Conservation (phyloP, 2,113 vertebrate genomes). For the Crotalus tigris region DNA sequence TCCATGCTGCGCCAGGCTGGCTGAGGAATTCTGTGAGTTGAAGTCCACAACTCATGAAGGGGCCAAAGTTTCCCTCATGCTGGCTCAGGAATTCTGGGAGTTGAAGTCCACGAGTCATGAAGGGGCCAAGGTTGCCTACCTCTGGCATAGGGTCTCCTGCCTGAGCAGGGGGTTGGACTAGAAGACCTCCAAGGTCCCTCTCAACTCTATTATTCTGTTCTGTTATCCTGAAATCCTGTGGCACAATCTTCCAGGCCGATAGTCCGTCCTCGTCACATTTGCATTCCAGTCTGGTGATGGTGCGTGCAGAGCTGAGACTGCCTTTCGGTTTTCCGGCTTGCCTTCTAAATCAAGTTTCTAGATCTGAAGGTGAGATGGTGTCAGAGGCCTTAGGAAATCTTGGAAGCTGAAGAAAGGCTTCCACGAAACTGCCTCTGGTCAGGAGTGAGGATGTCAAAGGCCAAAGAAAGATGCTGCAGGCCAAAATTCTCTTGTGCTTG, state of each 20-base stretch:
- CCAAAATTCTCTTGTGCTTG: background rate
- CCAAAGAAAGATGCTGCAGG: background rate
- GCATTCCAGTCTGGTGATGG: background rate
- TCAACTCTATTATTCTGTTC: background rate
- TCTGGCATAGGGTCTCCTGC: background rate
- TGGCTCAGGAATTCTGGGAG: no score
- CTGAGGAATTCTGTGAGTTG: no score
- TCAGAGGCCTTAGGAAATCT: no score
- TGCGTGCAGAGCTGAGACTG: background rate
- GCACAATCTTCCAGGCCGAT: background rate
- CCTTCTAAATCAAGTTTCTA: background rate
- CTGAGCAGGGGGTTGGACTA: background rate
- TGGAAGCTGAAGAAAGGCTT: no score
- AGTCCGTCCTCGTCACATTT: background rate
- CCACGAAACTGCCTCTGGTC: no score
- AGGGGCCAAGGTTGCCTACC: no score
- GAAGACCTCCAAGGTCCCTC: background rate
- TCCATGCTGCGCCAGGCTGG: no score
- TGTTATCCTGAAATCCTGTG: background rate
- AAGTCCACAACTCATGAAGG: no score
- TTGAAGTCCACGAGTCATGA: no score
- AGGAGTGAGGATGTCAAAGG: background rate
- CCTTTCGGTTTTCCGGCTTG: background rate
- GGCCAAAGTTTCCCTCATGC: no score
- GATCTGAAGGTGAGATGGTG: background rate